phyloP scores from a whole-genome alignment of 1,140 invertebrate species.

The Macrobrachium rosenbergii region DNA sequence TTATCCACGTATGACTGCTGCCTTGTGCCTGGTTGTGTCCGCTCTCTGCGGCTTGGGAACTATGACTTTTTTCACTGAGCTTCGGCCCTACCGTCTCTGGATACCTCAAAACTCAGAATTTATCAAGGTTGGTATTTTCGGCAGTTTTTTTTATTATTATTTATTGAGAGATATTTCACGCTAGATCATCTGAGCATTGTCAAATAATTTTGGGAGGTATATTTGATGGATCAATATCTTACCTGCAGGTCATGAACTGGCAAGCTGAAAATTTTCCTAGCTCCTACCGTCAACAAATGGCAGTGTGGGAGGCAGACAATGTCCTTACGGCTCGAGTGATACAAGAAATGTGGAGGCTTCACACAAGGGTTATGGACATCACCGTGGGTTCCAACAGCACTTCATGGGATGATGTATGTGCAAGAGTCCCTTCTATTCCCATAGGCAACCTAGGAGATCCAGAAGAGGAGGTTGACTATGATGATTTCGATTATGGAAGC shows the following conservation, averaged over 20 bases:
- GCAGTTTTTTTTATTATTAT: neutral
- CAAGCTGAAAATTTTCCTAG: conserved; percentile 78
- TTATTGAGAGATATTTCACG: neutral
- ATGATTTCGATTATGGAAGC: conserved; percentile 48
- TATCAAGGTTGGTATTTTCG: conserved; percentile 26
- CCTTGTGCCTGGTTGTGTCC: conserved; percentile 72
- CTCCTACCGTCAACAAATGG: conserved; percentile 76
- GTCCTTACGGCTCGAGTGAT: conserved; percentile 76
- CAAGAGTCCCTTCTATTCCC: conserved; percentile 56
- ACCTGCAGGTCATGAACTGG: conserved; percentile 75
- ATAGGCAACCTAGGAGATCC: neutral
- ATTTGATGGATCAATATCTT: neutral
- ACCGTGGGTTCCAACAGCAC: conserved; percentile 26
- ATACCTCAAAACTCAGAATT: conserved; percentile 79
- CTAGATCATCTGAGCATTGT: no score
- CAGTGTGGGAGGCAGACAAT: conserved; percentile 78
- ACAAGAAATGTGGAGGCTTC: conserved; percentile 69
- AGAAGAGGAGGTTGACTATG: conserved; percentile 35
- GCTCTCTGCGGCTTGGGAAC: conserved; percentile 73
- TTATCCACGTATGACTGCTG: conserved; percentile 16
- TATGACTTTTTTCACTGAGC: conserved; percentile 75
- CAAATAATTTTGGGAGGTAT: neutral
- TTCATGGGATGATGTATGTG: conserved; percentile 49
- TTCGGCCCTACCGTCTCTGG: conserved; percentile 82
- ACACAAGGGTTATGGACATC: conserved; percentile 25